Evolutionary conservation across 23 tunicate genomes (phyloP).

Genomic region (Styela clava): DNA sequence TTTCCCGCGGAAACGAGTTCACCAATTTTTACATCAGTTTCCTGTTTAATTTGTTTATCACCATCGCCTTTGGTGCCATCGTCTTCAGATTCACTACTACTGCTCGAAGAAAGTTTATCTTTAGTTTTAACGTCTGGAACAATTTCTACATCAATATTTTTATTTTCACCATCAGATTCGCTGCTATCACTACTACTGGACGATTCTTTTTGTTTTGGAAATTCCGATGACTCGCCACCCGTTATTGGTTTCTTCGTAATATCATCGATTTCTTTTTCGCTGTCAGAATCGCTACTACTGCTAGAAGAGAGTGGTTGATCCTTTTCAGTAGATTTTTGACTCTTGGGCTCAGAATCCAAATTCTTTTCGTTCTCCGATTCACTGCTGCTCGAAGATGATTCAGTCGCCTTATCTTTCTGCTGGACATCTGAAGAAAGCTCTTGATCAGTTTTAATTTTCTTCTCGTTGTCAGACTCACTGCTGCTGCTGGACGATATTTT

Average conservation of each 20-base stretch:
- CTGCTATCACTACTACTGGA: neutral
- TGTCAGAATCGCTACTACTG: slow-evolving; percentile 1
- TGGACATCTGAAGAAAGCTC: neutral
- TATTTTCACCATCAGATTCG: neutral
- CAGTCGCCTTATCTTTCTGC: neutral
- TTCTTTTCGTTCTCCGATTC: slow-evolving; percentile 1
- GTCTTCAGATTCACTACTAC: slow-evolving; percentile 9
- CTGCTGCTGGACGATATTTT: neutral
- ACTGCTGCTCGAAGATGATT: slow-evolving; percentile 15
- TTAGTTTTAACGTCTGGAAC: neutral
- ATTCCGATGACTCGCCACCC: neutral
- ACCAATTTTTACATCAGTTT: too few species aligned
- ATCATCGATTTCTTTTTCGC: neutral
- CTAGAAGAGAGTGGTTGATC: neutral
- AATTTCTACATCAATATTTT: neutral
- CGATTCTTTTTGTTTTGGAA: neutral
- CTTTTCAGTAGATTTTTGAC: too few species aligned
- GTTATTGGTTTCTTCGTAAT: neutral
- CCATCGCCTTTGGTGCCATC: neutral
- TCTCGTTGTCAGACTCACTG: neutral
- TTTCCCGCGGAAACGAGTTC: neutral
- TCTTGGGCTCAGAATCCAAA: neutral
- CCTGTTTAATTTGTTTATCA: too few species aligned
- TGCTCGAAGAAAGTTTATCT: neutral
- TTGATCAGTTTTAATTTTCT: neutral